Evolutionary conservation across 2,797 vertebrate genomes (phyloP), one percentile per base, ranked within the genome.

Genomic region (Bradypodion ventrale): DNA sequence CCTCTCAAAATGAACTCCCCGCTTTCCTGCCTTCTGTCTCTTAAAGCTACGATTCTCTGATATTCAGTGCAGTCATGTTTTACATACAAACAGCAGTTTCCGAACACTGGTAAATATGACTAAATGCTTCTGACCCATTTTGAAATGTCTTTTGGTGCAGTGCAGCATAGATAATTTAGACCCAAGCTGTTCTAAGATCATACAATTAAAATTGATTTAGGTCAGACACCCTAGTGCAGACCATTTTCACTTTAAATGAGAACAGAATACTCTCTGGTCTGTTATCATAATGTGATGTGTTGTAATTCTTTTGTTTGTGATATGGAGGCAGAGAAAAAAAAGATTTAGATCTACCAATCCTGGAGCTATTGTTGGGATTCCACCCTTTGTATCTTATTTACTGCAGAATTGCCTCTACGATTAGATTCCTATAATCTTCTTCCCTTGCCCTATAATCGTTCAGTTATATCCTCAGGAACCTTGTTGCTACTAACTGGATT

Each of bases 161-260:
- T 87, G 69, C 37, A 87, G 7, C 73, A 86, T 75, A 79, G 84
- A 91, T 88, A 93, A 93, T 93, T 94, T 90, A 94, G 85, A 70
- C 65, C 91, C 68, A 81, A 85, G 66, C 52, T 88, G 32, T 75
- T 86, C n/a, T 92, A 92, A 94, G 59, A 86, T 8, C 78, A 80
- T 87, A 87, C 59, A 91, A 79, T 92, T 94, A 88, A 87, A 87
- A 91, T 90, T 93, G 87, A 94, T 92, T 91, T 94, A 93, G 82
- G 82, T 85, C 89, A 91, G 23, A 90, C 87, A 91, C 56, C 65
- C 83, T 65, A 84, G 7, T 78, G 72, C 52, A 89, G 32, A 59
- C 56, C 70, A 89, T 93, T 93, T 93, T 60, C 82, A 75, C 77
- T 93, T 91, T 88, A 90, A 93, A 90, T 91, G 1, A 32, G 87